Evolutionary conservation across 2,888 invertebrate genomes (phyloP).

Genomic region (Thysanoteuthis rhombus): DNA sequence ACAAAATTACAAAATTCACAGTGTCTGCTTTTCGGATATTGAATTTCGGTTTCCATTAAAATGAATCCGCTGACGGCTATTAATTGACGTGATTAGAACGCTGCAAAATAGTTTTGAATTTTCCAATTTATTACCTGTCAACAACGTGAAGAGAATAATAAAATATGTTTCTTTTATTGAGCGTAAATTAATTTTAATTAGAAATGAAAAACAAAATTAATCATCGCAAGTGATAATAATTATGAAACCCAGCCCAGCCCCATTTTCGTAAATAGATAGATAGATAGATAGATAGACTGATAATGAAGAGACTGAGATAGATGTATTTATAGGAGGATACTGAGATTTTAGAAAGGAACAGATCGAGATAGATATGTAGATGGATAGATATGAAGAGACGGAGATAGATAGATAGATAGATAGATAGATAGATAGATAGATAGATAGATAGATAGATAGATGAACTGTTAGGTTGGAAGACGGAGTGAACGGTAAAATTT

Average conservation of each 20-base stretch:
- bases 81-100: background rate
- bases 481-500: no score
- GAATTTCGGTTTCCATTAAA: no score
- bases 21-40: no score
- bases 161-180: background rate
- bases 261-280: background rate
- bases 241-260: background rate
- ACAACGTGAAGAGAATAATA: background rate
- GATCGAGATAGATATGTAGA: background rate
- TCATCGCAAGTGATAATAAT: background rate
- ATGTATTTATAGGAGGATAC: no score
- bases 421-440: no score
- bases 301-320: no score
- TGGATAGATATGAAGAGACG: background rate
- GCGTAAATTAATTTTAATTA: background rate
- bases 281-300: no score
- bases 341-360: no score
- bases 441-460: no score
- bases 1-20: no score
- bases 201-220: background rate
- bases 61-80: no score
- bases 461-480: no score
- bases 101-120: background rate
- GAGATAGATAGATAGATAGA: background rate
- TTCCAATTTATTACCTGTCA: background rate